These are phyloP conservation scores for Tetanocera ferruginea DNA, from an alignment of 2,888 invertebrate genomes.

Conservation along the genomic window DNA sequence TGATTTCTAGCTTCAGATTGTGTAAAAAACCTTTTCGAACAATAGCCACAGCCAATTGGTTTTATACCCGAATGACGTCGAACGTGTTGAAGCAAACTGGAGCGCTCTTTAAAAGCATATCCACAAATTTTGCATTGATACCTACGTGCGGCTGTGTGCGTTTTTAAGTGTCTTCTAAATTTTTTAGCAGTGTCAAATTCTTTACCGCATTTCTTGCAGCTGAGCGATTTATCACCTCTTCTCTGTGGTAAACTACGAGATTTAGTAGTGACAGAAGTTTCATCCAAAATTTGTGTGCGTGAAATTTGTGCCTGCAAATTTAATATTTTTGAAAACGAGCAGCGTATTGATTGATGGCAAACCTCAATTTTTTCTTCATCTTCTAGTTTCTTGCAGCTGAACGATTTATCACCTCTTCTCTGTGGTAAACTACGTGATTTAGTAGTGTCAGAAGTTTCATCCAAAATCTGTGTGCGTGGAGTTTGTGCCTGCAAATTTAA, in stretches of 20 bases:
- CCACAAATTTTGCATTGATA: slow-evolving; percentile 43
- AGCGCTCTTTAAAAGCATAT: slow-evolving; percentile 47
- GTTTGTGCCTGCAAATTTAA: too few species aligned
- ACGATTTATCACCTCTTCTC: too few species aligned
- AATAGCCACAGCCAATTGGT: slow-evolving; percentile 59
- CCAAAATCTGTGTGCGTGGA: background rate
- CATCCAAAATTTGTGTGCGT: background rate
- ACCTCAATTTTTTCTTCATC: background rate
- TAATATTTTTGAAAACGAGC: background rate
- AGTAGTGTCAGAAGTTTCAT: too few species aligned
- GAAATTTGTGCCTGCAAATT: background rate
- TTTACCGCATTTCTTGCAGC: background rate
- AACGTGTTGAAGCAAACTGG: slow-evolving; percentile 38
- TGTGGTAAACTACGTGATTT: too few species aligned
- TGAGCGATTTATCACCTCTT: background rate
- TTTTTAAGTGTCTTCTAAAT: background rate
- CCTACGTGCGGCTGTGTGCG: background rate
- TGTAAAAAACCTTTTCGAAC: slow-evolving; percentile 59
- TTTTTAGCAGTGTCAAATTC: background rate
- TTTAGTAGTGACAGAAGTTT: too few species aligned
- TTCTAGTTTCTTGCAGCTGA: too few species aligned
- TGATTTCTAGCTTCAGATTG: slow-evolving; percentile 61
- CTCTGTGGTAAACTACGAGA: background rate
- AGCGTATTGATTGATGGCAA: background rate
- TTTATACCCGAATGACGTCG: slow-evolving; percentile 51